Conservation (phyloP, 2,797 vertebrate species). For the Rhinoraja longicauda region DNA sequence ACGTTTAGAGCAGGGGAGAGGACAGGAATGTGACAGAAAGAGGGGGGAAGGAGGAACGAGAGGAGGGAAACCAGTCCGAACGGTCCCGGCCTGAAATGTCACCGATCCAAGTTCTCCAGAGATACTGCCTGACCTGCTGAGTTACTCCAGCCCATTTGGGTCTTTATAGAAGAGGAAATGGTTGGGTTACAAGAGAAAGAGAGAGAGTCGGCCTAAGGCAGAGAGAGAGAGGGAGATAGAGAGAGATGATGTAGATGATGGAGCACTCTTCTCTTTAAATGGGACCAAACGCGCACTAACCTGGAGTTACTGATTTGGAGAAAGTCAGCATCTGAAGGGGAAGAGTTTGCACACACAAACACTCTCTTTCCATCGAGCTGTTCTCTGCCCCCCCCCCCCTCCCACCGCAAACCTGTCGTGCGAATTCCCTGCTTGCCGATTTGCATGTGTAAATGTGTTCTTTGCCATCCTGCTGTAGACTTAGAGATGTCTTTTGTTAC, state of each 20-base stretch:
- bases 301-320: neutral
- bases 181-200: neutral
- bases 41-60: too few relatives aligned
- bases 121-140: too few relatives aligned
- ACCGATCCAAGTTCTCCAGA: too few relatives aligned
- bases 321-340: neutral
- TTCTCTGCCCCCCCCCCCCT: neutral
- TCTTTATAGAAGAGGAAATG: neutral
- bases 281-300: too few relatives aligned
- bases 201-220: neutral
- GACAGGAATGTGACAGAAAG: too few relatives aligned
- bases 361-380: neutral
- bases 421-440: conserved; percentile 44
- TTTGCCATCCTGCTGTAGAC: conserved; percentile 71
- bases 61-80: too few relatives aligned
- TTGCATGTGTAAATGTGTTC: conserved; percentile 68
- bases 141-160: too few relatives aligned
- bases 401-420: neutral
- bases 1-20: too few relatives aligned
- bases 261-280: neutral
- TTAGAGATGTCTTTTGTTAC: conserved; percentile 79
- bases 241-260: neutral
- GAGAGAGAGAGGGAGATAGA: neutral
- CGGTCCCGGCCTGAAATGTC: too few relatives aligned
- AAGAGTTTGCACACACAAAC: neutral